Evolutionary conservation across 2,888 invertebrate species (phyloP), one percentile per base, ranked within the genome.

Genomic region (Pristionchus exspectatus): DNA sequence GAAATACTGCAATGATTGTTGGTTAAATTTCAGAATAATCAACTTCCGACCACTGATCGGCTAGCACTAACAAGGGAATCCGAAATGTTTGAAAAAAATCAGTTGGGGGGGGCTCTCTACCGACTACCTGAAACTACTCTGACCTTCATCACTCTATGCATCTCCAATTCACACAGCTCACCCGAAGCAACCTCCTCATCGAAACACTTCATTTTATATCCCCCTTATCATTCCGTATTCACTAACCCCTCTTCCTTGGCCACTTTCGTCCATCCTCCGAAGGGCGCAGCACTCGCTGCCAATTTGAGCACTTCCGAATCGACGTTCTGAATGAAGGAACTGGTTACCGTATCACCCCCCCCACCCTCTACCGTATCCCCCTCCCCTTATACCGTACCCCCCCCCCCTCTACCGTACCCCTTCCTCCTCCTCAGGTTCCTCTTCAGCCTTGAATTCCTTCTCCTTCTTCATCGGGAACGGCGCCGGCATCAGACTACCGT

Each of bases 401-500:
- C 9, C 54, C 1, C 10, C 16, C 5, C 12, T 66, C 38, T 18
- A 50, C 21, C 30, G 24, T 84, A 87, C 90, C 33, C 90, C 88
- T 33, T 83, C 77, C 33, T 88, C 90, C 85, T 88, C 90, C 85
- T 87, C 89, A 33, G 66, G 83, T 27, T 88, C 90, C 44, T 90
- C 91, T 30, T 87, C 91, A 10, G 24, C 72, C 74, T 88, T 72
- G 74, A 88, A 88, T 38, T 88, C 88, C 38, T 56, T 38, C 33
- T 72, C 88, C 33, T 88, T n/a, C 56, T 63, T 24, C 74, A 9
- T 74, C 74, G 74, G 74, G 87, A 87, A 87, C n/a, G 87, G 87
- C 21, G 63, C 69, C 1, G 87, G 66, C 50, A 59, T 30, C 27
- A 85, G 85, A 85, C 63, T 85, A 4, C 85, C 38, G 85, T 38